phyloP scores from a whole-genome alignment of 2,113 vertebrate species.

The Zosterops lateralis region DNA sequence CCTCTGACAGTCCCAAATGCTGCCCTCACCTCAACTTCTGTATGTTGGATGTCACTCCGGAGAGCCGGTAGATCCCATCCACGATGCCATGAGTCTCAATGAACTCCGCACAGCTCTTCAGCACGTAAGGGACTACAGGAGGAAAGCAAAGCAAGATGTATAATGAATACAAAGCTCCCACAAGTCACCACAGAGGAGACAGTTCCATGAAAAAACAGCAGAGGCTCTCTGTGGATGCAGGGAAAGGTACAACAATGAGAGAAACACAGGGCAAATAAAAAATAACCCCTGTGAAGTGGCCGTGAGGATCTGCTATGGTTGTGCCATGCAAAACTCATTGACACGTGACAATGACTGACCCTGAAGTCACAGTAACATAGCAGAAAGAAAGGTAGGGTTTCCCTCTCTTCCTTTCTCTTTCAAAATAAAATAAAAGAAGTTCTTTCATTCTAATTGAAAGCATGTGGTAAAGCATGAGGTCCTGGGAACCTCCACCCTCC shows the following conservation, averaged over 20 bases:
- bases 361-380: neutral
- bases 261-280: neutral
- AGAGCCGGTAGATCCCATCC: constrained; percentile 97
- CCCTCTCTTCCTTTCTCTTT: neutral
- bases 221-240: neutral
- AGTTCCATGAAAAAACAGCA: neutral
- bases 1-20: neutral
- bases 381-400: neutral
- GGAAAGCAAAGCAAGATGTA: neutral
- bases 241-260: neutral
- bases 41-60: constrained; percentile 96
- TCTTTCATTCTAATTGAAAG: constrained; percentile 39
- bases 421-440: neutral
- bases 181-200: neutral
- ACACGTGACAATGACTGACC: neutral
- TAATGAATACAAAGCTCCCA: neutral
- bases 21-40: constrained; percentile 87
- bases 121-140: constrained; percentile 88
- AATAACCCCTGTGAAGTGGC: neutral
- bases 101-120: constrained; percentile 95
- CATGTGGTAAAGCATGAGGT: constrained; percentile 3
- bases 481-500: neutral
- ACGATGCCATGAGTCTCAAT: constrained; percentile 95
- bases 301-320: neutral
- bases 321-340: neutral